Conservation (phyloP, 2,888 invertebrate species). For the Carpatolechia fugitivella region DNA sequence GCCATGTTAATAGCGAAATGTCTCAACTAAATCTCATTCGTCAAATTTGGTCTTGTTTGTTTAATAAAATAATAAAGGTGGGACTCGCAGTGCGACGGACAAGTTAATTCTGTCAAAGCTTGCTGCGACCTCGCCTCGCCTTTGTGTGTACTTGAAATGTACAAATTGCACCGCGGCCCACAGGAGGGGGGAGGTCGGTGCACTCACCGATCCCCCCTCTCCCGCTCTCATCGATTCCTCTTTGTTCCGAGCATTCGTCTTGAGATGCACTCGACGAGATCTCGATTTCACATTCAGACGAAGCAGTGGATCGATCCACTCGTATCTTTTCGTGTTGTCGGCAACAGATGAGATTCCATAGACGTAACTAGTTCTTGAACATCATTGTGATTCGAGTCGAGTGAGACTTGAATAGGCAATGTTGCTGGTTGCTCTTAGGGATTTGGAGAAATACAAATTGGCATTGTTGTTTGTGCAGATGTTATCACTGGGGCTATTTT, state of each 20-base stretch:
- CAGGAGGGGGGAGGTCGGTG: constrained; percentile 64
- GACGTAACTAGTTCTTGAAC: constrained; percentile 37
- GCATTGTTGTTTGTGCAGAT: not conserved
- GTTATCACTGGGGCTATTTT: not conserved
- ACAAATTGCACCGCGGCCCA: constrained; percentile 75
- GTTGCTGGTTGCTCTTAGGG: not conserved
- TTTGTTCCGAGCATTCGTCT: constrained; percentile 75
- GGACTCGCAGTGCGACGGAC: constrained; percentile 63
- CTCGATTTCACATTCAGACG: constrained; percentile 69
- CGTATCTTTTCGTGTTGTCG: constrained; percentile 33
- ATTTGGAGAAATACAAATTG: not conserved
- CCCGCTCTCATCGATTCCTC: constrained; percentile 73
- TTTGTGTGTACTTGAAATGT: constrained; percentile 79
- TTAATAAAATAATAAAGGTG: constrained; percentile 75
- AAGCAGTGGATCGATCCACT: constrained; percentile 43
- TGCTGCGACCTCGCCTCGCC: constrained; percentile 71
- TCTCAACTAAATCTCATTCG: constrained; percentile 29
- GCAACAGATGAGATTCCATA: constrained; percentile 32
- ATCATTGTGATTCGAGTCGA: constrained; percentile 26
- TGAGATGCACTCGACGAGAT: constrained; percentile 68
- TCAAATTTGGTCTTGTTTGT: constrained; percentile 47
- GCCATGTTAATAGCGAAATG: not conserved
- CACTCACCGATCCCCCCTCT: constrained; percentile 61
- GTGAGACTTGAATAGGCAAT: not conserved
- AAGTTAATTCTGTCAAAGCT: constrained; percentile 79